A percentile compares a stretch with the other conserved stretches of the same genome.
These are phyloP conservation scores for rabbit (Oryctolagus cuniculus) DNA, from an alignment of 2,113 vertebrate genomes.

Conservation along the genomic window mOryCun1.1 NC_091449.1:20792001-20792500, in stretches of 20 bases:
- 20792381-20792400: neutral
- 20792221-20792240: neutral
- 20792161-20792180: fast-evolving
- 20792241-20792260: neutral
- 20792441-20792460: neutral
- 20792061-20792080: constrained; percentile 29
- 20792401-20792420: neutral
- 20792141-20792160: neutral
- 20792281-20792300: neutral
- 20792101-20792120: neutral
- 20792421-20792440: neutral
- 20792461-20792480: neutral
- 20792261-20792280: neutral
- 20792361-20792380: neutral
- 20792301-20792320: neutral
- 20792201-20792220: neutral
- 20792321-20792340: neutral
- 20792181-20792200: neutral
- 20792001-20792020: neutral
- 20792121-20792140: neutral
- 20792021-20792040: constrained; percentile 41
- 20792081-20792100: neutral
- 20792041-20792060: constrained; percentile 48
- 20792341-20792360: neutral
- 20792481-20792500: neutral